Percentiles rank a stretch among this genome's conserved stretches.
These are phyloP conservation scores for Eidolon dupreanum DNA, from an alignment of 2,797 vertebrate species.

Conservation along the genomic window DNA sequence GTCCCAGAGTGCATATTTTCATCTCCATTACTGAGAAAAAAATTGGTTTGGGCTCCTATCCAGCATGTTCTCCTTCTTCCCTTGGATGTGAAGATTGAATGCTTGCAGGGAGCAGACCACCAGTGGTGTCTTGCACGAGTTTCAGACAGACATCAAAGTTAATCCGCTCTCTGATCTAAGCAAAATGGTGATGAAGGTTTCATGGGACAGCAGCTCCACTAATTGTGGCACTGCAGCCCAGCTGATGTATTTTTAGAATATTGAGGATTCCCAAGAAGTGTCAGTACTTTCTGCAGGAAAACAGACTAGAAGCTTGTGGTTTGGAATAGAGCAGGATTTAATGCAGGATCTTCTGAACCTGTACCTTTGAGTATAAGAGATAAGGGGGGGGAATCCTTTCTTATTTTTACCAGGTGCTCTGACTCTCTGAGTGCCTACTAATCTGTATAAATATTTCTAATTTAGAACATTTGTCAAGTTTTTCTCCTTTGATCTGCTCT, in stretches of 20 bases:
- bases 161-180: slow-evolving; percentile 78
- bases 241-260: slow-evolving; percentile 67
- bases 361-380: not conserved
- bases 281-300: not conserved
- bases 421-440: not conserved
- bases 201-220: slow-evolving; percentile 71
- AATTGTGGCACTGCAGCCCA: slow-evolving; percentile 62
- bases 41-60: slow-evolving; percentile 42
- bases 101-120: slow-evolving; percentile 68
- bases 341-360: not conserved
- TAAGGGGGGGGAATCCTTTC: not conserved
- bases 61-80: not conserved
- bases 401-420: not conserved
- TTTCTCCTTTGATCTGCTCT: not conserved
- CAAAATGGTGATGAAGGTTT: slow-evolving; percentile 74
- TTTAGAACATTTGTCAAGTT: not conserved
- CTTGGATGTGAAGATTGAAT: slow-evolving; percentile 67
- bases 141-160: slow-evolving; percentile 80
- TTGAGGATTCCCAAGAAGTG: slow-evolving; percentile 46
- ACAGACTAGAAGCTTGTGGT: not conserved
- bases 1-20: slow-evolving; percentile 69
- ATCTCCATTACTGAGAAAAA: slow-evolving; percentile 69
- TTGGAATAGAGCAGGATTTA: not conserved
- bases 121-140: slow-evolving; percentile 35
- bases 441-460: not conserved